These are phyloP conservation scores for Aotus griseimembra DNA, from an alignment of 2,797 vertebrate genomes.

Conservation along the genomic window DNA sequence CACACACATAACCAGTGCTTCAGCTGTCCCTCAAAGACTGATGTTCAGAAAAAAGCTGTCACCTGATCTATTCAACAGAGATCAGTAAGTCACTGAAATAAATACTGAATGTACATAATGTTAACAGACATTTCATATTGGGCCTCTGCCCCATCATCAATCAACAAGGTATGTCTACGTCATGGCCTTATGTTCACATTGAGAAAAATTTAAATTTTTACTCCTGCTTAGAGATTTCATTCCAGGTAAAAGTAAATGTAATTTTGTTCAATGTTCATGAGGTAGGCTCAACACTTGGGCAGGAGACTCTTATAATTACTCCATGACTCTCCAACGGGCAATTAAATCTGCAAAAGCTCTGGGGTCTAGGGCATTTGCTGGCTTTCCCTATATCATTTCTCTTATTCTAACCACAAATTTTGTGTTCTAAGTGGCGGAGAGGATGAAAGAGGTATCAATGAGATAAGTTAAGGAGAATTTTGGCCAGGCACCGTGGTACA, in stretches of 20 bases:
- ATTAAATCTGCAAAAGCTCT: background rate
- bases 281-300: background rate
- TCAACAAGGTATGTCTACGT: constrained; percentile 18
- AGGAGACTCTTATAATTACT: background rate
- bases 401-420: background rate
- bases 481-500: background rate
- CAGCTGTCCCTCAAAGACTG: constrained; percentile 1
- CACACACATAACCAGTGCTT: background rate
- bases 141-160: background rate
- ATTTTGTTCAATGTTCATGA: background rate
- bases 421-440: background rate
- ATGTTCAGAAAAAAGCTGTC: constrained; percentile 53
- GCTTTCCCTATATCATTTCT: background rate
- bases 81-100: constrained; percentile 65
- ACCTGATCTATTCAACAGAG: constrained; percentile 22
- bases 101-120: constrained; percentile 42
- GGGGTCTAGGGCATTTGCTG: background rate
- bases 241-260: background rate
- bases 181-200: background rate
- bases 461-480: background rate
- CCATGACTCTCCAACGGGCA: background rate
- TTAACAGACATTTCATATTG: constrained; percentile 69
- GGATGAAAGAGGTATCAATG: background rate
- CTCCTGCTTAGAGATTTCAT: background rate
- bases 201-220: constrained; percentile 13